A percentile compares a stretch with the other conserved stretches of the same genome.
Conservation (phyloP, 2,113 vertebrate species). For the Ceyx margarethae region DNA sequence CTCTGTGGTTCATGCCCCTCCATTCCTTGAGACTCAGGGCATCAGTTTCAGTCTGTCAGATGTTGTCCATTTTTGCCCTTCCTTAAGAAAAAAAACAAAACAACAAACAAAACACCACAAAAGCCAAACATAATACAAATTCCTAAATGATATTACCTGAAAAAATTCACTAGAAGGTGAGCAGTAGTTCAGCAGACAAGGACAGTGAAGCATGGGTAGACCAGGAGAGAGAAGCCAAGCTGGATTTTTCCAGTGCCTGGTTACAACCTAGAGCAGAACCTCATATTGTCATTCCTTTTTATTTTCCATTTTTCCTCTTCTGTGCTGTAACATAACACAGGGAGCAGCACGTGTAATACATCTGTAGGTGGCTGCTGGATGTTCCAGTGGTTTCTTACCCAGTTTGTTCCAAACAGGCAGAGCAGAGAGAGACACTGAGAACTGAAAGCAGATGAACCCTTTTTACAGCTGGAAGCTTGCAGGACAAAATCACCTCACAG, state of each 20-base stretch:
- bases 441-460: background rate
- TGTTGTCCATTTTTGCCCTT: background rate
- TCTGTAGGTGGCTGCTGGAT: background rate
- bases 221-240: background rate
- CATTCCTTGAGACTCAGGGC: background rate
- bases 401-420: constrained; percentile 1
- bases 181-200: background rate
- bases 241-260: background rate
- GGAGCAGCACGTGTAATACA: background rate
- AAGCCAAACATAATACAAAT: no score
- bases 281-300: background rate
- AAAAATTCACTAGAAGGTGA: background rate
- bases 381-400: background rate
- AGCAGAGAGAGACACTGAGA: constrained; percentile 13
- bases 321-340: background rate
- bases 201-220: background rate
- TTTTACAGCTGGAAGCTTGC: constrained; percentile 12
- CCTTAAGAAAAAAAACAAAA: background rate
- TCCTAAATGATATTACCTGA: background rate
- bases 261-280: background rate
- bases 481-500: background rate
- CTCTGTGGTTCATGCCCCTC: background rate
- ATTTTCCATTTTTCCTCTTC: constrained; percentile 14
- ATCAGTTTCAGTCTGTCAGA: background rate
- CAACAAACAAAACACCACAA: no score